phyloP scores from a whole-genome alignment of 1,140 invertebrate genomes.

The Drosophila parvula region DNA sequence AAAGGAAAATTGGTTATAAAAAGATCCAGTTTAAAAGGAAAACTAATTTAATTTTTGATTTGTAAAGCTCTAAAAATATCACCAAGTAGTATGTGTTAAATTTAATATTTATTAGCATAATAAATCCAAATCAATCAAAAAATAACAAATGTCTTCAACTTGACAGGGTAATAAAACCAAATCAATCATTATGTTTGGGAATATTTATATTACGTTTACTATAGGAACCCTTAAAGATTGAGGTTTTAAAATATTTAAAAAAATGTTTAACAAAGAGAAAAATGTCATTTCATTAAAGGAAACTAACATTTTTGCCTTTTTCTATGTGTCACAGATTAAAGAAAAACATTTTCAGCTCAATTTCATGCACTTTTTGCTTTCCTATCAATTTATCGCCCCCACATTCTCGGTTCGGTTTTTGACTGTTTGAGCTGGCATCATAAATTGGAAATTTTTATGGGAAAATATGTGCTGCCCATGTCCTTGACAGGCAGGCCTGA shows the following conservation, averaged over 20 bases:
- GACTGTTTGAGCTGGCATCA: slow-evolving; percentile 21
- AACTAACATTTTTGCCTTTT: background rate
- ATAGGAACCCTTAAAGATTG: background rate
- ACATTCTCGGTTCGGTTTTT: slow-evolving; percentile 14
- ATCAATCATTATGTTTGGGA: background rate
- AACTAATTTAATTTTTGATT: background rate
- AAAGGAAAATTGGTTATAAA: background rate
- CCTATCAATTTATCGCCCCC: slow-evolving; percentile 17
- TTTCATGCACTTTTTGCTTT: background rate
- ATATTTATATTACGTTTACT: slow-evolving; percentile 2
- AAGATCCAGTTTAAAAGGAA: background rate
- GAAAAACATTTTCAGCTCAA: background rate
- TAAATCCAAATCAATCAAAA: slow-evolving; percentile 9
- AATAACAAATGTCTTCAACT: background rate
- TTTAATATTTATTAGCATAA: slow-evolving; percentile 3
- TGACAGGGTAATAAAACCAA: background rate
- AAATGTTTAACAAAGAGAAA: background rate
- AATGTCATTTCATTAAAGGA: background rate
- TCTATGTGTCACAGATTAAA: background rate
- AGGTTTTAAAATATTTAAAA: background rate
- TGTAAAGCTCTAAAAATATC: background rate
- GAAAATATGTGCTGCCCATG: slow-evolving; percentile 30
- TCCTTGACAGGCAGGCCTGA: slow-evolving; percentile 31
- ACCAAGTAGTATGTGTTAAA: background rate
- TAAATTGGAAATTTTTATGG: slow-evolving; percentile 38